phyloP scores from a whole-genome alignment of 2,797 vertebrate genomes.

The Columba guinea region DNA sequence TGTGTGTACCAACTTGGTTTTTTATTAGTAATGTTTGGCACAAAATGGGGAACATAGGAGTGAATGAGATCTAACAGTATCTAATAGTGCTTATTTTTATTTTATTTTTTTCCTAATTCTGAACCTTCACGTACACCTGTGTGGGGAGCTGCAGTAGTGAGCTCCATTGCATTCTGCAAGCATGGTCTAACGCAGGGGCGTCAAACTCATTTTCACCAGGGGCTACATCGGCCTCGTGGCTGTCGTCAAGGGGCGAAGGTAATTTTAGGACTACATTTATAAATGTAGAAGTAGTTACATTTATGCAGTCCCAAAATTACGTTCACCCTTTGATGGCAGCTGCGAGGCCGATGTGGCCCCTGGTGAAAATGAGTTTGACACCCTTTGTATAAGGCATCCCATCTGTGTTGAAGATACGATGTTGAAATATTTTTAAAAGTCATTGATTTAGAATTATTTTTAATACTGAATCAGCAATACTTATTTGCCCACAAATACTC shows the following conservation, averaged over 20 bases:
- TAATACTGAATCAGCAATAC: neutral
- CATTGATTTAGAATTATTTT: neutral
- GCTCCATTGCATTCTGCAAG: neutral
- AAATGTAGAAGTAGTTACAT: no score
- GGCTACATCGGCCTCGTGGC: no score
- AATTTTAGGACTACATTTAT: no score
- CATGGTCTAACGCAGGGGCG: neutral
- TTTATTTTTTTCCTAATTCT: neutral
- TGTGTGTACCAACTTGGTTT: neutral
- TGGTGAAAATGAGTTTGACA: no score
- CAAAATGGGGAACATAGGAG: neutral
- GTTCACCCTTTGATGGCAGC: no score
- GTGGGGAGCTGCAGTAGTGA: neutral
- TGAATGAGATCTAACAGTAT: neutral
- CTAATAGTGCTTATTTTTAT: neutral
- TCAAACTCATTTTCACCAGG: no score
- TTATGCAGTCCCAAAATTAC: no score
- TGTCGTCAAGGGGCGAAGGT: no score
- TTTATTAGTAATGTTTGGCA: neutral
- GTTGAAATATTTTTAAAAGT: neutral
- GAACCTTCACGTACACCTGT: neutral
- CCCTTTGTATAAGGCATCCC: neutral
- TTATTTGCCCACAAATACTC: neutral
- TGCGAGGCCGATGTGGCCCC: no score
- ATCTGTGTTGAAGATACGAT: neutral